Base-by-base conservation (phyloP, 2,113 vertebrate genomes). In the Dasyprocta punctata region DNA sequence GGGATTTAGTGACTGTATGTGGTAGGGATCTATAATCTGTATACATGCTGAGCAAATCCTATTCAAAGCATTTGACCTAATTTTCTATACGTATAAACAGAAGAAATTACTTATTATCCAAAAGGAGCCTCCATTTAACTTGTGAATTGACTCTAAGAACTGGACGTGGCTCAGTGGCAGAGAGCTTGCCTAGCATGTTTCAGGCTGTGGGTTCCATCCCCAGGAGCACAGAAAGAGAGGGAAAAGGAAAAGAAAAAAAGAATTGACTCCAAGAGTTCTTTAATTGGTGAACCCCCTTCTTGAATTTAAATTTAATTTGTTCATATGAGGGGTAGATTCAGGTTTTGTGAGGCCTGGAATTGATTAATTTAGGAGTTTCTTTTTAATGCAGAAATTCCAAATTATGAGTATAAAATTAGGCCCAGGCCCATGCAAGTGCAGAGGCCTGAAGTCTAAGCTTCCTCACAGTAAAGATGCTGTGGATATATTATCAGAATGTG, bases 231-330 rank as follows among this genome's bases (percentile, higher is more conserved):
- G 30, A 86, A 78, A 78, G 75, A 49, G 75, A 49, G 14, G 14
- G 28, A 78, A 78, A 49, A 49, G 28, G 16, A 47, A 30, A 33
- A 65, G 4, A 84, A 47, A 65, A 7, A 84, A 13, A 83, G 7
- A 81, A 90, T 73, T 81, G 19, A 33, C 7, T 60, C 19, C n/a
- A 36, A 9, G 26, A 83, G 7, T 38, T 63, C 28, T 56, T n/a
- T 81, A 67, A 81, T 58, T 69, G 49, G 41, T 88, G 30, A 69
- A 38, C 60, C 69, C 30, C 58, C 30, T 85, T 86, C 89, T 88
- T 81, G 24, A 88, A 88, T 95, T 96, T 58, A 86, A 95, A 96
- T 90, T 97, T 58, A 69, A 1, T 73, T 93, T 56, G 30, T 92
- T 96, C 94, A 85, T 93, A 80, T 75, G 58, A 90, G 44, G 38